Base-by-base conservation (phyloP, 1,140 invertebrate species). In the Diprion similis region DNA sequence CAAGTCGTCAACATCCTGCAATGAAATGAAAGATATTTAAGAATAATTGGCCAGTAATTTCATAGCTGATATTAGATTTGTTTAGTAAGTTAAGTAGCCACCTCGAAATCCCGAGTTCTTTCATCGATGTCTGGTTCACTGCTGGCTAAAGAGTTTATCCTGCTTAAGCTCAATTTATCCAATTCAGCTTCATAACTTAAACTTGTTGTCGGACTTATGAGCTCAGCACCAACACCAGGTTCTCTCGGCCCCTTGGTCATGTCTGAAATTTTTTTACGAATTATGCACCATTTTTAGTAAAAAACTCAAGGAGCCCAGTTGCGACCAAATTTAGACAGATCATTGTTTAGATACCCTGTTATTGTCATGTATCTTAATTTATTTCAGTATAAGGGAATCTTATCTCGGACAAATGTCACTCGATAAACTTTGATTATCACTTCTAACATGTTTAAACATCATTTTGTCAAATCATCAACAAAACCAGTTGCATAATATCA, bases 151-250 rank as follows among this genome's bases (percentile, higher is more conserved):
- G 83, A 82, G 17, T 82, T 84, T 51, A 83, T 77, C 76, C 81
- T 82, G 75, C 76, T 82, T 37, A 75, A 70, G 68, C 75, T 79
- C 68, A 82, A 68, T 81, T 81, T 84, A 73, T 78, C 83, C 66
- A 85, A 75, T 71, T 86, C 82, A 13, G 76, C 74, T 24, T 82
- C 71, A 70, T 85, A 84, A 72, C 84, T 82, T 37, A 81, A 75
- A 72, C 65, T 81, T 19, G 89, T 89, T 66, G 89, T 86, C 72
- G 91, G 86, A 19, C 89, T 87, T 70, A 89, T 87, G 74, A 92
- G 85, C 89, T 97, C 96, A 1, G 96, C 96, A 7, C 96, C 96
- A 4, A 98, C 96, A 1, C 96, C 96, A 0, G 96, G 96, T 84
- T 97, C 96, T 78, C 96, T 86, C 0, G 94, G 94, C 10, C 94